Percentiles rank a stretch among this genome's conserved stretches.
Evolutionary conservation across 2,797 vertebrate genomes (phyloP).

Genomic region (Vespertilio murinus): DNA sequence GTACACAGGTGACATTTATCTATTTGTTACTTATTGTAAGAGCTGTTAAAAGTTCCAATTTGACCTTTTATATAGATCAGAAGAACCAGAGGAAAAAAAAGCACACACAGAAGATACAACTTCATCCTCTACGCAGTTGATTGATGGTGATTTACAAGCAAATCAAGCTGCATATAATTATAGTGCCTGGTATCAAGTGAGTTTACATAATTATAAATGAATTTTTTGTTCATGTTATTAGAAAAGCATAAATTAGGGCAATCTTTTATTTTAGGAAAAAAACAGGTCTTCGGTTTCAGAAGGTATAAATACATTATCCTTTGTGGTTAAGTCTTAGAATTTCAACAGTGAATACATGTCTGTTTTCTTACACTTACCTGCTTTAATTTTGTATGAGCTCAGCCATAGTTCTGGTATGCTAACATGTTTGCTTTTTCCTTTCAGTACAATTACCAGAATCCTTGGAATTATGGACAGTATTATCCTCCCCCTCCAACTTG

Average conservation of each 20-base stretch:
- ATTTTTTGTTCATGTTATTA: slow-evolving; percentile 25
- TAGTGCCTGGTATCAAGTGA: slow-evolving; percentile 97
- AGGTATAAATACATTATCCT: neutral
- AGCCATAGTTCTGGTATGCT: neutral
- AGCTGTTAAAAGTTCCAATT: neutral
- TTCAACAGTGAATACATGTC: slow-evolving; percentile 18
- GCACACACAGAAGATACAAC: slow-evolving; percentile 90
- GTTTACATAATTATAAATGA: slow-evolving; percentile 47
- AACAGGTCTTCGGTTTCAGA: neutral
- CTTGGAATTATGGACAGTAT: slow-evolving; percentile 99
- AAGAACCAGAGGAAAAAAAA: slow-evolving; percentile 94
- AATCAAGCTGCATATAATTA: slow-evolving; percentile 95
- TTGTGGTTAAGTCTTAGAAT: slow-evolving; percentile 8
- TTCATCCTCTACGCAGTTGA: slow-evolving; percentile 83
- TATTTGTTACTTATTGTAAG: neutral
- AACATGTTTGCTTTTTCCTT: slow-evolving; percentile 70
- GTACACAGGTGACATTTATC: neutral
- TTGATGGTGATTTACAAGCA: slow-evolving; percentile 90
- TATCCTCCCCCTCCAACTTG: slow-evolving; percentile 96
- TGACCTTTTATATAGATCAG: slow-evolving; percentile 84
- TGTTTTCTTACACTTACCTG: neutral
- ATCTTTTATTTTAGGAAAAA: neutral
- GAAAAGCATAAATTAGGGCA: neutral
- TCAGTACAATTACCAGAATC: slow-evolving; percentile 94
- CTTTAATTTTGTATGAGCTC: neutral